Base-by-base conservation (phyloP, 2,888 invertebrate species). In the Drosophila limbata region DNA sequence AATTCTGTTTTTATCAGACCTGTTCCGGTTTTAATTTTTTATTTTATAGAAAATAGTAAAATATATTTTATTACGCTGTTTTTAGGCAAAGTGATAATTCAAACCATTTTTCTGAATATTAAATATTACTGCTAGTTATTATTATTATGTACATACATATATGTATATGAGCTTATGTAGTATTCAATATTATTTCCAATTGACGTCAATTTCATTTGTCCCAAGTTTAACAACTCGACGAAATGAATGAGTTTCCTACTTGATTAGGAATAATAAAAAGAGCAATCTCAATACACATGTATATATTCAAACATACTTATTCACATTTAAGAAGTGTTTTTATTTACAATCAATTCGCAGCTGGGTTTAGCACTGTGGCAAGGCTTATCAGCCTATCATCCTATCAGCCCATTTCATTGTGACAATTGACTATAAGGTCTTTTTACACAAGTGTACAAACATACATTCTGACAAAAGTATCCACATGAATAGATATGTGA, bases 191-290 rank as follows among this genome's bases (percentile, higher is more conserved):
- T n/a, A 44, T 21, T 44, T 44, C 8, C 42, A 45, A 77, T 71
- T 73, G 73, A 73, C 73, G 73, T 77, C 73, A 77, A 64, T 73
- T 59, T 44, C 9, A 35, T 33, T 45, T 19, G 11, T 64, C 35
- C 17, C 15, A 40, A n/a, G 57, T 71, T 71, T 37, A 55, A 35
- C 44, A 63, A 63, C 15, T 55, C 19, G 35, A 42, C 33, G 28
- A 71, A 73, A 45, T 73, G 77, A 71, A 76, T 59, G 57, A 76
- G 57, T 73, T 73, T 76, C 72, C 77, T 71, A 73, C 13, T 64
- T 64, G 72, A 77, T 76, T 59, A 76, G 72, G n/a, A 25, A 40
- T 39, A 45, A 37, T 51, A 13, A 19, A 21, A 25, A 15, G 6
- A 28, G 5, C 19, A 35, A 13, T 19, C 13, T 21, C 19, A 42